Percentiles rank a stretch among this genome's conserved stretches.
phyloP scores from a whole-genome alignment of 2,888 invertebrate species.

The Rhingia rostrata region DNA sequence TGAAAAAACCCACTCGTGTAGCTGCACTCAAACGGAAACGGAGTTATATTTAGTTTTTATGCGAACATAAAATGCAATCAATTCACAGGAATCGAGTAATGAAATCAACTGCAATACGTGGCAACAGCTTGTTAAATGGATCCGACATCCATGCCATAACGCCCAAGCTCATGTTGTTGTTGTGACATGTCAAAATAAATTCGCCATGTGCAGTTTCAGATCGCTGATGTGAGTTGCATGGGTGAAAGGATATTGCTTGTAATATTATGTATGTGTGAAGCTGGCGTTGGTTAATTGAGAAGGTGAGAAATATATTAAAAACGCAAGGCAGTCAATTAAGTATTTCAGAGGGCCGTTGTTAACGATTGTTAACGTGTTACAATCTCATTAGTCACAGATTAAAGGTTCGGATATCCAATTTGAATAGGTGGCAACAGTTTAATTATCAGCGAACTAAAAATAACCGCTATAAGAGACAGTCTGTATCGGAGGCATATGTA shows the following conservation, averaged over 20 bases:
- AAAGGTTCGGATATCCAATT: no score
- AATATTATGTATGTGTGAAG: not conserved
- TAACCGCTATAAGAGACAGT: no score
- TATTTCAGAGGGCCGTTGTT: constrained; percentile 15
- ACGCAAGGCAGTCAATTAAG: constrained; percentile 24
- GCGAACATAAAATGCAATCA: constrained; percentile 43
- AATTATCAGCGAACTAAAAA: no score
- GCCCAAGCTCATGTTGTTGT: not conserved
- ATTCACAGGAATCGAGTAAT: constrained; percentile 45
- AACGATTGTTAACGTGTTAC: not conserved
- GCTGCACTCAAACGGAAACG: constrained; percentile 10
- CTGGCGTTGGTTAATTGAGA: not conserved
- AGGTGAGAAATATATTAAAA: not conserved
- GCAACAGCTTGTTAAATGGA: constrained; percentile 51
- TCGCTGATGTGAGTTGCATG: not conserved
- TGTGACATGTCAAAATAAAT: constrained; percentile 31
- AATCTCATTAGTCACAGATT: not conserved
- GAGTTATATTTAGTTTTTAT: constrained; percentile 34
- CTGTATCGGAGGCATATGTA: no score
- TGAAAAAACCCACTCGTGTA: not conserved
- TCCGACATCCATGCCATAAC: constrained; percentile 8
- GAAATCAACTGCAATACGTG: constrained; percentile 29
- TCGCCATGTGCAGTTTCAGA: not conserved
- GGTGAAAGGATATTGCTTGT: constrained; percentile 20
- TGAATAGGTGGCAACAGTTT: no score